Base-by-base conservation (phyloP, 1,140 invertebrate genomes). In the Ectropis grisescens region DNA sequence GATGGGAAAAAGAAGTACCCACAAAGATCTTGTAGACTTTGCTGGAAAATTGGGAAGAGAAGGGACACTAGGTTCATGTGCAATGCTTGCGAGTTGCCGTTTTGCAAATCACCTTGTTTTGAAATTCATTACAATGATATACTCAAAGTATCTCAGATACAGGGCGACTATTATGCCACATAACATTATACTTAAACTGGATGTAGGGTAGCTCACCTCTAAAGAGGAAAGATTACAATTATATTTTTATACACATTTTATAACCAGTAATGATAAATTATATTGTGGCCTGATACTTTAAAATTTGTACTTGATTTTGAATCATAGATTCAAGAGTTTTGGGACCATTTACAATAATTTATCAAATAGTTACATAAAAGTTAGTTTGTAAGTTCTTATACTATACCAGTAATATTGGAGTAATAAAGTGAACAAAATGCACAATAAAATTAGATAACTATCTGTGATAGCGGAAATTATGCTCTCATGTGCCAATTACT, bases 1-100 rank as follows among this genome's bases (percentile, higher is more conserved):
- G 80, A 83, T 41, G 82, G 82, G 8, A 83, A 83, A 55, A 83
- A 83, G 57, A 83, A 83, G 33, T 83, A 83, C 46, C 82, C 82
- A 1, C 82, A 83, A 38, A 54, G 80, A 3, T 82, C 80, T 0
- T 83, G 82, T 38, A 62, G 80, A 25, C 62, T 79, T 8, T 83
- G 82, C 33, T 83, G 80, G 82, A 58, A 79, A 37, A 69, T 82
- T 34, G 80, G 82, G 27, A 65, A 71, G 33, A 61, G 82, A 44
- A 51, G 80, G 22, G 82, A 82, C 33, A 83, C 80, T 8, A 49
- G 82, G 19, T 83, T 83, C 38, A 83, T 83, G 82, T 83, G 82
- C 41, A 74, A 56, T 38, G 58, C 75, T 26, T 83, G 82, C 55
- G 72, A 74, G 58, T 41, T 82, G 31, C 82, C 82, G 2, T 81